Evolutionary conservation across 1,140 invertebrate species (phyloP).

Genomic region (Drosophila sproati): DNA sequence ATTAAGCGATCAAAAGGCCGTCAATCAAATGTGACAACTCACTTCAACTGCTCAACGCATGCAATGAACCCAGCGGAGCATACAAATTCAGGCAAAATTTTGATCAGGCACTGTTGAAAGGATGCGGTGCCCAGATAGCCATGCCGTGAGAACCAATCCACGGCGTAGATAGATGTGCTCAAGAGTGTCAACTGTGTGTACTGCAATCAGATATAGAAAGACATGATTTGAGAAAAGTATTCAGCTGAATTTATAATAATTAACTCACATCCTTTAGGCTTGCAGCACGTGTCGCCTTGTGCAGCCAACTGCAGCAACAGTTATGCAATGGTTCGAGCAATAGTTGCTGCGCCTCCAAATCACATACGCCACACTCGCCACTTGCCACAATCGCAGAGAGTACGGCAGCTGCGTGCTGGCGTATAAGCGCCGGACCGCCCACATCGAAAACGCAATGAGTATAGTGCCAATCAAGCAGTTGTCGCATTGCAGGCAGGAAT

Average conservation of each 20-base stretch:
- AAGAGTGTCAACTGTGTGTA: slow-evolving; percentile 76
- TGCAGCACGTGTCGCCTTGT: slow-evolving; percentile 47
- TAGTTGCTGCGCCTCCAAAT: slow-evolving; percentile 57
- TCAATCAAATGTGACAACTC: slow-evolving; percentile 34
- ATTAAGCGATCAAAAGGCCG: slow-evolving; percentile 27
- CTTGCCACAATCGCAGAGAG: slow-evolving; percentile 64
- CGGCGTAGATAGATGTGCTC: slow-evolving; percentile 58
- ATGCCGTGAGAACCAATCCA: slow-evolving; percentile 61
- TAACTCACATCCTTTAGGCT: slow-evolving; percentile 67
- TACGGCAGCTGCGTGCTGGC: slow-evolving; percentile 81
- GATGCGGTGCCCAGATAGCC: slow-evolving; percentile 31
- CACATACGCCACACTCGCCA: slow-evolving; percentile 60
- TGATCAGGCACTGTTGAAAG: slow-evolving; percentile 57
- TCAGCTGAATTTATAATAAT: not conserved
- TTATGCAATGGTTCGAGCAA: slow-evolving; percentile 67
- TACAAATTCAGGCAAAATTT: slow-evolving; percentile 69
- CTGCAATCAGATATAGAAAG: slow-evolving; percentile 29
- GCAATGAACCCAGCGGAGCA: slow-evolving; percentile 57
- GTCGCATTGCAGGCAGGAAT: slow-evolving; percentile 75
- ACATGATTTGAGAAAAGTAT: not conserved
- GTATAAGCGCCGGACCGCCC: slow-evolving; percentile 69
- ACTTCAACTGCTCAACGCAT: slow-evolving; percentile 60
- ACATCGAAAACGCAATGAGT: slow-evolving; percentile 77
- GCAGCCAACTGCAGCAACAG: slow-evolving; percentile 79
- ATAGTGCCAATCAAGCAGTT: slow-evolving; percentile 81